A percentile compares a stretch with the other conserved stretches of the same genome.
Conservation (phyloP, 2,797 vertebrate species). For the Margarornis squamiger region DNA sequence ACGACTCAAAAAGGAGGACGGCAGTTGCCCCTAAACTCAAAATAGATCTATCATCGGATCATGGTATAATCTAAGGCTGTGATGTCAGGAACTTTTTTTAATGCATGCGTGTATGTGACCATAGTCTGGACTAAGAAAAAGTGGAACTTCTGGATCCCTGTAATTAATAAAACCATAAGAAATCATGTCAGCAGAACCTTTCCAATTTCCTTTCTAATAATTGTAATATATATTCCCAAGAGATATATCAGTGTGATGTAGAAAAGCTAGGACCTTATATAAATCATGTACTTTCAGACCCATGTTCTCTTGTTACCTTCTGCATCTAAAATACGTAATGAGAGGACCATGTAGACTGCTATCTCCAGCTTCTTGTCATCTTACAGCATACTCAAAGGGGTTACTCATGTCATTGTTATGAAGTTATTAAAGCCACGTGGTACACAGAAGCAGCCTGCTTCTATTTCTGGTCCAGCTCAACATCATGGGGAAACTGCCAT, state of each 20-base stretch:
- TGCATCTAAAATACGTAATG: not conserved
- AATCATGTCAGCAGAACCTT: not conserved
- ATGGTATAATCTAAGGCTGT: not conserved
- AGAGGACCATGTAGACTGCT: not conserved
- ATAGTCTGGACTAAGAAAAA: not conserved
- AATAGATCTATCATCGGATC: not conserved
- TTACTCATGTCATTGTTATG: conserved; percentile 26
- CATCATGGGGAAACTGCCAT: accelerated
- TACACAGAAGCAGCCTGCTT: not conserved
- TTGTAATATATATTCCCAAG: not conserved
- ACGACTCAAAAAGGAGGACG: not conserved
- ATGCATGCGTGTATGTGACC: accelerated
- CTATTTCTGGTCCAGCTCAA: not conserved
- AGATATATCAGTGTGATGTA: not conserved
- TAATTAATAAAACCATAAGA: not conserved
- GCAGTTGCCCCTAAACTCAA: not conserved
- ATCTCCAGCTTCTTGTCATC: not conserved
- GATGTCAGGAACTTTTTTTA: not conserved
- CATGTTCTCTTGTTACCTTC: not conserved
- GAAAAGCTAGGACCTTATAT: not conserved
- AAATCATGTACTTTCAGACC: not conserved
- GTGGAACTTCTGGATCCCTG: not conserved
- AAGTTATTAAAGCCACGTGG: not conserved
- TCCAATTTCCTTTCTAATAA: not conserved
- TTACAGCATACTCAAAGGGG: not conserved